These are phyloP conservation scores for Elephantulus edwardii DNA, from an alignment of 2,113 vertebrate genomes.

Conservation along the genomic window DNA sequence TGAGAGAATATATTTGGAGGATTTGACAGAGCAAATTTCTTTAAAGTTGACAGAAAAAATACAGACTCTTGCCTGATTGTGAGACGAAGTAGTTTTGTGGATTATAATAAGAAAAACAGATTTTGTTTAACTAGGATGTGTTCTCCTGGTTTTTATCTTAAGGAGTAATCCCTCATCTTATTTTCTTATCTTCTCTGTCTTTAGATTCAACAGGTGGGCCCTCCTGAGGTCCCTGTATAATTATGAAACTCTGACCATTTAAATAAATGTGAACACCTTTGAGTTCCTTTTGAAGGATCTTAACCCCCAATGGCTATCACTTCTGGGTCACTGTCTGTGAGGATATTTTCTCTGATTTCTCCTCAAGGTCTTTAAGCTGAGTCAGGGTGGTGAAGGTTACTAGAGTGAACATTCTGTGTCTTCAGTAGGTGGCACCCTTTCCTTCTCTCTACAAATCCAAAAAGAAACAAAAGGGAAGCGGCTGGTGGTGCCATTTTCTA, in stretches of 20 bases:
- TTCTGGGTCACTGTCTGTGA: not conserved
- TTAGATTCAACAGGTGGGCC: not conserved
- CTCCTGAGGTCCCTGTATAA: not conserved
- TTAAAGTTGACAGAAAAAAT: not conserved
- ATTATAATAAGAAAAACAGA: not conserved
- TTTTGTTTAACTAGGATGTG: not conserved
- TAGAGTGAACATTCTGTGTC: not conserved
- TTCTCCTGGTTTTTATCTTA: not conserved
- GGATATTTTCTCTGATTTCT: not conserved
- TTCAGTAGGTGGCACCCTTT: slow-evolving; percentile 22
- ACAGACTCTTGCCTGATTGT: too few relatives aligned
- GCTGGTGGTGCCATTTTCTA: not conserved
- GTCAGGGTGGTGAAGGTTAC: not conserved
- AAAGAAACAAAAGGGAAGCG: not conserved
- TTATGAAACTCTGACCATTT: not conserved
- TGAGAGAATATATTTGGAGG: not conserved
- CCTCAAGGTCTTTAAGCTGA: not conserved
- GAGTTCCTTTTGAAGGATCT: not conserved
- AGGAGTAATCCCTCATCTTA: not conserved
- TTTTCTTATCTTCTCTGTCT: not conserved
- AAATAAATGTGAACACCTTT: not conserved
- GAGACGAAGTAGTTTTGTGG: not conserved
- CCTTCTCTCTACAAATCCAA: not conserved
- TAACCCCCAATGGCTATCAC: not conserved
- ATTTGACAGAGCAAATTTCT: not conserved